These are phyloP conservation scores for Pavo muticus DNA, from an alignment of 2,113 vertebrate species.

Conservation along the genomic window DNA sequence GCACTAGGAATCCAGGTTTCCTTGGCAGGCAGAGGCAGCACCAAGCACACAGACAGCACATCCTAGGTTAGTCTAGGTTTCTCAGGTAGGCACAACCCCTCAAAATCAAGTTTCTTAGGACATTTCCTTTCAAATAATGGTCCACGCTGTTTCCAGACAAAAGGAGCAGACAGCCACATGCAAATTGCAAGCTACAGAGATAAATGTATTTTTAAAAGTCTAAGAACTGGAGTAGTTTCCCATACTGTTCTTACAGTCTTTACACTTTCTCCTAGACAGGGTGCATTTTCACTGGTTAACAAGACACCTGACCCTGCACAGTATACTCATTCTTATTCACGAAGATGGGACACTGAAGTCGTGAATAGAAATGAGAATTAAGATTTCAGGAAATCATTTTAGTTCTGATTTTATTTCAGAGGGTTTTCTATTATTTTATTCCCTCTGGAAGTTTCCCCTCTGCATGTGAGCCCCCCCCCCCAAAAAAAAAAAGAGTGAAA, in stretches of 20 bases:
- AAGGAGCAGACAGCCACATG: background rate
- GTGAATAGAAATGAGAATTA: background rate
- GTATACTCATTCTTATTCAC: background rate
- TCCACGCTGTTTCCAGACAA: background rate
- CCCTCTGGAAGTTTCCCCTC: background rate
- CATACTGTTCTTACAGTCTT: background rate
- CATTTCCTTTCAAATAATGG: background rate
- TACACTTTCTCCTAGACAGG: background rate
- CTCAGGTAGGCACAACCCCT: background rate
- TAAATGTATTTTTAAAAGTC: background rate
- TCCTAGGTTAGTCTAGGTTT: background rate
- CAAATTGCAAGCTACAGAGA: background rate
- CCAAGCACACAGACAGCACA: background rate
- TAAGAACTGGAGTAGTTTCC: background rate
- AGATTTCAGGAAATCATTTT: background rate
- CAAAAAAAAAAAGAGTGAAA: background rate
- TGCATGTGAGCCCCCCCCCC: rapidly evolving
- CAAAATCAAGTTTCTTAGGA: background rate
- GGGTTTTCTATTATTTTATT: background rate
- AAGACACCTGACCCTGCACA: background rate
- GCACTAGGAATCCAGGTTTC: background rate
- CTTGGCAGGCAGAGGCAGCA: background rate
- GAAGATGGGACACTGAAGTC: background rate
- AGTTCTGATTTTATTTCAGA: background rate
- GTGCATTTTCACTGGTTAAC: background rate